Evolutionary conservation across 2,888 invertebrate species (phyloP).

Genomic region (Drosophila tanythrix): DNA sequence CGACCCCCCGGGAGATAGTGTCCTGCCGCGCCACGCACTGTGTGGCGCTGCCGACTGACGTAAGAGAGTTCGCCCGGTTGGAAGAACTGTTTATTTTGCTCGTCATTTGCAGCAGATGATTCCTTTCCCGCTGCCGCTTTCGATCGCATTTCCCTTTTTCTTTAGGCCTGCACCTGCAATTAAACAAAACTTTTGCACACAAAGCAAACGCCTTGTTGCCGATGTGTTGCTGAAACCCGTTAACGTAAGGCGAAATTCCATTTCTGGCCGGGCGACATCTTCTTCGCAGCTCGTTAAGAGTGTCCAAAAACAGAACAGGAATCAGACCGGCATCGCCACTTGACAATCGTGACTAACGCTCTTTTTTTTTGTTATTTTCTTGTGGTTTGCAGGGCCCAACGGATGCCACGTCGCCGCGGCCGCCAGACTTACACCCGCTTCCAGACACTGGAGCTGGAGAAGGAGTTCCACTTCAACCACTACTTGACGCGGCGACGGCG

Average conservation of each 20-base stretch:
- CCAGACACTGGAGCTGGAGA: constrained; percentile 98
- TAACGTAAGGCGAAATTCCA: constrained; percentile 45
- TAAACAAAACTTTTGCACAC: constrained; percentile 40
- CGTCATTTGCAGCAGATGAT: constrained; percentile 34
- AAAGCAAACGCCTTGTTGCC: constrained; percentile 54
- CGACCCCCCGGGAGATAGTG: constrained; percentile 65
- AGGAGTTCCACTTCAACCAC: constrained; percentile 99
- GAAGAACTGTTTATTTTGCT: constrained; percentile 60
- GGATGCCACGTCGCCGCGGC: constrained; percentile 96
- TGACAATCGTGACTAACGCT: constrained; percentile 57
- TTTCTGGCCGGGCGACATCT: constrained; percentile 48
- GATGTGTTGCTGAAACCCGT: constrained; percentile 7
- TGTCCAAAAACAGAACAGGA: constrained; percentile 54
- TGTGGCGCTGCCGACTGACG: constrained; percentile 53
- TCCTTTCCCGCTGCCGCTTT: neutral
- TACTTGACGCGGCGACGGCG: constrained; percentile 97
- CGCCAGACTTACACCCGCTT: constrained; percentile 99
- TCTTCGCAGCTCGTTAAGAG: constrained; percentile 72
- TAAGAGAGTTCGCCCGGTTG: constrained; percentile 45
- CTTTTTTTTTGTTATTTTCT: constrained; percentile 67
- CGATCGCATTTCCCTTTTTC: neutral
- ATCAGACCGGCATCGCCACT: constrained; percentile 15
- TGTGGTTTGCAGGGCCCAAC: constrained; percentile 93
- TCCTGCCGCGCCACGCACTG: constrained; percentile 63
- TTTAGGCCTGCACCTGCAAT: constrained; percentile 12